Evolutionary conservation across 1,140 invertebrate species (phyloP).

Genomic region (Drosophila ironensis): DNA sequence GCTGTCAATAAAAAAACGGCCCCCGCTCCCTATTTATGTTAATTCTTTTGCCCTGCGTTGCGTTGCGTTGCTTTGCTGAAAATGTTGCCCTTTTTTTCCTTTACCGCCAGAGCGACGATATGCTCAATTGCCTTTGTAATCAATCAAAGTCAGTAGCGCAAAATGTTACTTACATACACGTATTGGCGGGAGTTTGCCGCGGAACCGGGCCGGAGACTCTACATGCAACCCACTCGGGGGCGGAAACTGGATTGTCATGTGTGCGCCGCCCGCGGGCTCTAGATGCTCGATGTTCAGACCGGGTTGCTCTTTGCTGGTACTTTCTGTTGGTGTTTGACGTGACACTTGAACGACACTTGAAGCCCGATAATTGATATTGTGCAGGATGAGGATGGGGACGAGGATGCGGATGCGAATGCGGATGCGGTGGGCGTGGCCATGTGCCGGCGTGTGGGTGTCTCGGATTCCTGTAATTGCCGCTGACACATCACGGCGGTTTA

Average conservation of each 20-base stretch:
- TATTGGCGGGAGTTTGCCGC: neutral
- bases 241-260: slow-evolving; percentile 49
- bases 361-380: slow-evolving; percentile 73
- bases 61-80: too few species aligned
- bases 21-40: slow-evolving; percentile 65
- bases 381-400: slow-evolving; percentile 24
- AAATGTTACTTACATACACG: slow-evolving; percentile 26
- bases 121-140: slow-evolving; percentile 76
- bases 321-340: slow-evolving; percentile 65
- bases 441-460: slow-evolving; percentile 11
- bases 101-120: slow-evolving; percentile 27
- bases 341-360: slow-evolving; percentile 76
- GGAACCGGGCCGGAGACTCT: slow-evolving; percentile 17
- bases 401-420: neutral
- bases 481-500: slow-evolving; percentile 47
- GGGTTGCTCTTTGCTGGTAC: slow-evolving; percentile 29
- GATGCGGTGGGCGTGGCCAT: slow-evolving; percentile 12
- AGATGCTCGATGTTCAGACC: neutral
- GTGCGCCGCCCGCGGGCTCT: slow-evolving; percentile 16
- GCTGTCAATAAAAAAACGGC: slow-evolving; percentile 57
- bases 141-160: slow-evolving; percentile 65
- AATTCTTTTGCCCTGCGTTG: slow-evolving; percentile 46
- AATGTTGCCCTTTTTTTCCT: slow-evolving; percentile 5
- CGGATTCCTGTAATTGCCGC: slow-evolving; percentile 60
- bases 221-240: slow-evolving; percentile 33